These are phyloP conservation scores for Trinorchestia longiramus DNA, from an alignment of 1,140 invertebrate species.

Conservation along the genomic window DNA sequence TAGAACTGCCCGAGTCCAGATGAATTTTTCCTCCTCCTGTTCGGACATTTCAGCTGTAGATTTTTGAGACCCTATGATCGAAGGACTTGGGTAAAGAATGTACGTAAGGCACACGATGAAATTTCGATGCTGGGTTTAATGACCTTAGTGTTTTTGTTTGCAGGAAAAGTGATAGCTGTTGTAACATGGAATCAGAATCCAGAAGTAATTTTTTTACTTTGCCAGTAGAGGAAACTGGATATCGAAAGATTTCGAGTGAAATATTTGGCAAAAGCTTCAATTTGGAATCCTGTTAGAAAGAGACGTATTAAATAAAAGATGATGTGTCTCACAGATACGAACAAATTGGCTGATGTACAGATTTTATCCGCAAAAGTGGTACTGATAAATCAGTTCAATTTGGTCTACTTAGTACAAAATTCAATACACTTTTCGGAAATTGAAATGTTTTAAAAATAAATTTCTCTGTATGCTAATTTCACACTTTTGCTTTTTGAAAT, in stretches of 20 bases:
- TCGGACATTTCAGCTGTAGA: not conserved
- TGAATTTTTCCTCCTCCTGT: not conserved
- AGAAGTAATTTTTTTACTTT: not conserved
- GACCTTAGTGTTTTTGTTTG: not conserved
- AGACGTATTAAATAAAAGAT: no score
- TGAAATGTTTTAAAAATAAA: no score
- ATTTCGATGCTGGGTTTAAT: not conserved
- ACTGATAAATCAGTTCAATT: no score
- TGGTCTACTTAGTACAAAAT: no score
- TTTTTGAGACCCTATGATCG: not conserved
- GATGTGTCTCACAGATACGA: no score
- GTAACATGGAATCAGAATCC: not conserved
- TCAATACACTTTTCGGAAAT: no score
- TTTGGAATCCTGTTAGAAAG: no score
- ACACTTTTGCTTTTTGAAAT: no score
- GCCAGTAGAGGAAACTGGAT: not conserved
- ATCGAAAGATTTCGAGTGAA: not conserved
- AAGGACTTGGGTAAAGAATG: not conserved
- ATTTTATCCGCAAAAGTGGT: no score
- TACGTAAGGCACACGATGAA: not conserved
- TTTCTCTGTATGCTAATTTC: no score
- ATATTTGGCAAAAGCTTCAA: not conserved
- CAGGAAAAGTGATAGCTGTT: not conserved
- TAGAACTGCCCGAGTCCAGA: not conserved
- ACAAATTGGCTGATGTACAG: no score